phyloP scores from a whole-genome alignment of 2,888 invertebrate species.

The Meghimatium bilineatum region DNA sequence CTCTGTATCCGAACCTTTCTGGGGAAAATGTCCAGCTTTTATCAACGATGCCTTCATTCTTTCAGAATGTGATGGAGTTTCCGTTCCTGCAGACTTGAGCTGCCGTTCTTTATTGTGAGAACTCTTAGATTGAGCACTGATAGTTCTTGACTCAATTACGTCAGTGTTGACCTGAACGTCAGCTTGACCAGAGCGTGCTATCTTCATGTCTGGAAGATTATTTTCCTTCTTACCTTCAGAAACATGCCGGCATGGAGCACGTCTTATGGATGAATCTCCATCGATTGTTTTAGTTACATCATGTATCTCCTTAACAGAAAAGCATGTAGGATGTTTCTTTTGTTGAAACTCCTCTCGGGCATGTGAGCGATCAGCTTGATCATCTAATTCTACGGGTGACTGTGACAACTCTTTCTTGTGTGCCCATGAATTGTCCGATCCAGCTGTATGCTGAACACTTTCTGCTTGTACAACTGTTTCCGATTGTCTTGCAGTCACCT shows the following conservation, averaged over 20 bases:
- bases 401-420: neutral
- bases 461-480: neutral
- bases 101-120: neutral
- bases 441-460: neutral
- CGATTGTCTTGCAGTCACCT: neutral
- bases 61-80: neutral
- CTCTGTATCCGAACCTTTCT: conserved; percentile 10
- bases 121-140: neutral
- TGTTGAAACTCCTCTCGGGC: neutral
- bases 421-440: neutral
- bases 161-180: neutral
- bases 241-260: neutral
- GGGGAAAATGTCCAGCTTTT: neutral
- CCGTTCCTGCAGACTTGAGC: neutral
- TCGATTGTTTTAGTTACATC: neutral
- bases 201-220: too few relatives aligned
- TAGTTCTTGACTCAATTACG: too few relatives aligned
- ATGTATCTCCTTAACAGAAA: neutral
- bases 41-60: too few relatives aligned
- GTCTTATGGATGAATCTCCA: too few relatives aligned
- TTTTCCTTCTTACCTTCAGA: too few relatives aligned
- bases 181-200: neutral
- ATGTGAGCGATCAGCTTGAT: neutral
- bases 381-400: neutral
- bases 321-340: neutral